Evolutionary conservation across 2,797 vertebrate genomes (phyloP).

Genomic region (Sphaeramia orbicularis): DNA sequence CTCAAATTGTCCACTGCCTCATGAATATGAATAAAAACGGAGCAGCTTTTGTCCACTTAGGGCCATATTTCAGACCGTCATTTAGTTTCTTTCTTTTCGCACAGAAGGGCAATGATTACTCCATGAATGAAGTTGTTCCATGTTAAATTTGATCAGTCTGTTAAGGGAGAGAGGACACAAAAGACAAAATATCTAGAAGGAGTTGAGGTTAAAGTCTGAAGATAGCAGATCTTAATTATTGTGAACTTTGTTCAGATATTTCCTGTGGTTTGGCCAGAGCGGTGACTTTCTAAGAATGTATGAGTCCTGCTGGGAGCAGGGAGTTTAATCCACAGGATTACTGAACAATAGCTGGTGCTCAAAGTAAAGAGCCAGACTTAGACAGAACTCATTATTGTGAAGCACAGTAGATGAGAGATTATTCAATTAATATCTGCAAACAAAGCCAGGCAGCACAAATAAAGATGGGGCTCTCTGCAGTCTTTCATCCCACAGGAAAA

Average conservation of each 20-base stretch:
- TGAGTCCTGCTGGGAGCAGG: slow-evolving; percentile 20
- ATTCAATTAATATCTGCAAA: slow-evolving; percentile 49
- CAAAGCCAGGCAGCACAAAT: slow-evolving; percentile 1
- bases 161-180: background rate
- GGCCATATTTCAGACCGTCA: slow-evolving; percentile 27
- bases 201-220: slow-evolving; percentile 12
- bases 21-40: slow-evolving; percentile 58
- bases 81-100: slow-evolving; percentile 37
- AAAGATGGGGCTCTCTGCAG: slow-evolving; percentile 20
- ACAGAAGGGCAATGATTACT: slow-evolving; percentile 19
- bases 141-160: slow-evolving; percentile 16
- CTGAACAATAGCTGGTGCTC: slow-evolving; percentile 42
- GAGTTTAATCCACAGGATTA: slow-evolving; percentile 54
- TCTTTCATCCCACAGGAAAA: background rate
- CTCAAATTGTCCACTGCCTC: slow-evolving; percentile 51
- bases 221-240: slow-evolving; percentile 1
- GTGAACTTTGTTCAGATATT: background rate
- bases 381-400: slow-evolving; percentile 12
- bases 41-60: slow-evolving; percentile 47
- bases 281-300: slow-evolving; percentile 21
- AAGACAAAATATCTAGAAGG: background rate
- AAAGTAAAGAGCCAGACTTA: slow-evolving; percentile 23
- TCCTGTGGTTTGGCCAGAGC: background rate
- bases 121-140: slow-evolving; percentile 15
- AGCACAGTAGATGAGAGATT: slow-evolving; percentile 24